Percentiles rank a stretch among this genome's conserved stretches.
Evolutionary conservation across 2,888 invertebrate species (phyloP).

Genomic region (Diarsia rubi): DNA sequence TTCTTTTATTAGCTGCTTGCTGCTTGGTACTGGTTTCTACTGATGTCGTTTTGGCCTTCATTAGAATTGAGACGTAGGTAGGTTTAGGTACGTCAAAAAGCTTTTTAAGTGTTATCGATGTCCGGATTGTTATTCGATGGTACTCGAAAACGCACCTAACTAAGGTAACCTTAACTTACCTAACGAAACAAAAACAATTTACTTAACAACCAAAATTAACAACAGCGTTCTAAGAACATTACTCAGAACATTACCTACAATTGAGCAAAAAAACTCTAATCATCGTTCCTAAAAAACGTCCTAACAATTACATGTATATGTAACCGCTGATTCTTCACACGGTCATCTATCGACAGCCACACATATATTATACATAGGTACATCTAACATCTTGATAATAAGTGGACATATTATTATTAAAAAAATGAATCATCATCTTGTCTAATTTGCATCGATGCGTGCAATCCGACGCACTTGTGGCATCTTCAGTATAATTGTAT

Average conservation of each 20-base stretch:
- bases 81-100: neutral
- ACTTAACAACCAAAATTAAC: slow-evolving; percentile 3
- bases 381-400: slow-evolving; percentile 69
- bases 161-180: slow-evolving; percentile 20
- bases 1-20: neutral
- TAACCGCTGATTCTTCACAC: slow-evolving; percentile 62
- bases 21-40: neutral
- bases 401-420: slow-evolving; percentile 64
- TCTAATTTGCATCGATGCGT: slow-evolving; percentile 81
- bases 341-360: slow-evolving; percentile 55
- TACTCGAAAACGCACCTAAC: neutral
- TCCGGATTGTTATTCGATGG: neutral
- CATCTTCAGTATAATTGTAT: slow-evolving; percentile 64
- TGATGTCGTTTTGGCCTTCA: neutral
- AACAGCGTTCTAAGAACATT: slow-evolving; percentile 15
- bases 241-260: slow-evolving; percentile 26
- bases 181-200: neutral
- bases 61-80: neutral
- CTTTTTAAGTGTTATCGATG: neutral
- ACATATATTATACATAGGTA: slow-evolving; percentile 41
- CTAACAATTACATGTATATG: slow-evolving; percentile 57
- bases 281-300: slow-evolving; percentile 31
- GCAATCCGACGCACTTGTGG: slow-evolving; percentile 61
- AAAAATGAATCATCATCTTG: slow-evolving; percentile 80
- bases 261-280: slow-evolving; percentile 31